A percentile compares a stretch with the other conserved stretches of the same genome.
Evolutionary conservation across 2,888 invertebrate genomes (phyloP).

Genomic region (Drosophila paracracens): DNA sequence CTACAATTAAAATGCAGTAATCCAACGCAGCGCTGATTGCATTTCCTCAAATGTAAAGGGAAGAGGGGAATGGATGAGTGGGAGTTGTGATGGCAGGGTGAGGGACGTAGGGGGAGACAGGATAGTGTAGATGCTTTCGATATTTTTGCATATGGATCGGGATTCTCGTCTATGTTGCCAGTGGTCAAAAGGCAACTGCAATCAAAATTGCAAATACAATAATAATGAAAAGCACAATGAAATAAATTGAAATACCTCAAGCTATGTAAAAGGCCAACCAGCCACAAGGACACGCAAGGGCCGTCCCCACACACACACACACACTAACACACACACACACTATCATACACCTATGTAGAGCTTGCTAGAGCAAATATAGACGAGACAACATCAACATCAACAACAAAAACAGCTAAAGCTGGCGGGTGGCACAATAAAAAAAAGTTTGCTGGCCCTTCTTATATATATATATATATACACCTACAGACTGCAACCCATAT

Average conservation of each 20-base stretch:
- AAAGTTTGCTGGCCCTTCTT: conserved; percentile 41
- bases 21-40: conserved; percentile 42
- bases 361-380: conserved; percentile 44
- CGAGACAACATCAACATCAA: conserved; percentile 42
- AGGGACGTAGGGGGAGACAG: neutral
- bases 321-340: conserved; percentile 18
- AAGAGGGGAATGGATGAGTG: no score
- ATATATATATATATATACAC: neutral
- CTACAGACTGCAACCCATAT: conserved; percentile 31
- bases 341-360: conserved; percentile 40
- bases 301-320: conserved; percentile 32
- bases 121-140: conserved; percentile 32
- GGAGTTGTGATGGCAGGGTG: neutral
- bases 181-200: conserved; percentile 75
- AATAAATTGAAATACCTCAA: conserved; percentile 81
- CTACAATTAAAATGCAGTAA: conserved; percentile 55
- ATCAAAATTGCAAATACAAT: conserved; percentile 81
- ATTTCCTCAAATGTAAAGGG: conserved; percentile 19
- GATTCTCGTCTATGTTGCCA: conserved; percentile 42
- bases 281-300: conserved; percentile 45
- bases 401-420: conserved; percentile 29
- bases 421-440: conserved; percentile 42
- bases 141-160: conserved; percentile 65
- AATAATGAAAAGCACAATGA: conserved; percentile 82
- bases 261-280: conserved; percentile 74